phyloP scores from a whole-genome alignment of 2,113 vertebrate species.

The Serinus canaria region DNA sequence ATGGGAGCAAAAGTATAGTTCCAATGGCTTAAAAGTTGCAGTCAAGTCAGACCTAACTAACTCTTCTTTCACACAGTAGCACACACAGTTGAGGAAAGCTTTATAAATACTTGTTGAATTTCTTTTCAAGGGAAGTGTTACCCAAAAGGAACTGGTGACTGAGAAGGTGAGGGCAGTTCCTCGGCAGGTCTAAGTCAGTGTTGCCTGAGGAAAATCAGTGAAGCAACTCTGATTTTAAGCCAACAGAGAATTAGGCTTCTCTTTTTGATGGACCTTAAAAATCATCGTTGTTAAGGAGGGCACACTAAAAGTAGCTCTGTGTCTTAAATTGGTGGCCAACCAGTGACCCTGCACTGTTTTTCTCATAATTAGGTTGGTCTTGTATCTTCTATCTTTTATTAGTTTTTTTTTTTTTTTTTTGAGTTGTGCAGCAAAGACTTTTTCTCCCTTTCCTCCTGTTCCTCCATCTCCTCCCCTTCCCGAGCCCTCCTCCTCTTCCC shows the following conservation, averaged over 20 bases:
- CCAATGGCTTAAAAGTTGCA: neutral
- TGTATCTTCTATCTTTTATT: slow-evolving; percentile 5
- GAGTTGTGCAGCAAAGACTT: slow-evolving; percentile 69
- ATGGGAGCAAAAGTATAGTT: neutral
- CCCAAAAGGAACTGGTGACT: neutral
- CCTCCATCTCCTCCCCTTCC: slow-evolving; percentile 81
- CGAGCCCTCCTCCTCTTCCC: slow-evolving; percentile 80
- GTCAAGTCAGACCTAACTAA: neutral
- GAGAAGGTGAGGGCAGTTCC: neutral
- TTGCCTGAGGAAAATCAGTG: neutral
- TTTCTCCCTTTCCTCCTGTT: slow-evolving; percentile 52
- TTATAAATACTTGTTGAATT: slow-evolving; percentile 37
- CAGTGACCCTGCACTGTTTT: neutral
- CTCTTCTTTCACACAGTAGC: neutral
- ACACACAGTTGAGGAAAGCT: neutral
- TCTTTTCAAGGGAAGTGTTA: neutral
- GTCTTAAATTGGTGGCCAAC: neutral
- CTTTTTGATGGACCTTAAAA: slow-evolving; percentile 10
- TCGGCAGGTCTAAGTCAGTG: neutral
- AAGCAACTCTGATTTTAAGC: slow-evolving; percentile 1
- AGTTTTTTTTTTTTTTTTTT: neutral
- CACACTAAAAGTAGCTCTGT: neutral
- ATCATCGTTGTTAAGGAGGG: neutral
- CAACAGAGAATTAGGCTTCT: neutral
- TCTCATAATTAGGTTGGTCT: neutral